Conservation (phyloP, 2,888 invertebrate species). For the Melanostoma mellinum region DNA sequence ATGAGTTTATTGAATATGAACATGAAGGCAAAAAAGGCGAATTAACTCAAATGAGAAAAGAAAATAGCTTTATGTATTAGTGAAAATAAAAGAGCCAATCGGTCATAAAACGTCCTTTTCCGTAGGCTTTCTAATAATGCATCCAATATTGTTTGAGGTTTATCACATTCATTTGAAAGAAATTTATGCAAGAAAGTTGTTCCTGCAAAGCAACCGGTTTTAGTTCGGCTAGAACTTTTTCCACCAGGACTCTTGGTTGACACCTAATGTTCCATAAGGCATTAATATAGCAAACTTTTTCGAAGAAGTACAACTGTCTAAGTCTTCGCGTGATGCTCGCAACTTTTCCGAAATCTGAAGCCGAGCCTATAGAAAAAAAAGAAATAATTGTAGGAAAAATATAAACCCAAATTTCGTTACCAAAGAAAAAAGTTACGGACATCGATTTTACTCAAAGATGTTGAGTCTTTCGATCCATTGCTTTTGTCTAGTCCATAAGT, state of each 20-base stretch:
- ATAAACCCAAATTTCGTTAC: slow-evolving; percentile 68
- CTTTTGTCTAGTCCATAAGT: slow-evolving; percentile 95
- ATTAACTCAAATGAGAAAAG: too few relatives aligned
- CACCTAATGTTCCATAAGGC: slow-evolving; percentile 83
- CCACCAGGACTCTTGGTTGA: slow-evolving; percentile 86
- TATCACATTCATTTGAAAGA: slow-evolving; percentile 91
- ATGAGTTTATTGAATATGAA: too few relatives aligned
- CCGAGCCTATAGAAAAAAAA: slow-evolving; percentile 76
- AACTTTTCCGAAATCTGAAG: slow-evolving; percentile 79
- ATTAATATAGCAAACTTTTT: slow-evolving; percentile 80
- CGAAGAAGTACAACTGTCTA: slow-evolving; percentile 80
- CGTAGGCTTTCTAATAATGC: slow-evolving; percentile 79
- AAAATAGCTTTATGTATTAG: too few relatives aligned
- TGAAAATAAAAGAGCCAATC: too few relatives aligned
- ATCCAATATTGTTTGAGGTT: slow-evolving; percentile 85
- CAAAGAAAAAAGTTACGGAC: slow-evolving; percentile 83
- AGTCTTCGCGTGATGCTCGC: slow-evolving; percentile 81
- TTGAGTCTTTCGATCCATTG: slow-evolving; percentile 91
- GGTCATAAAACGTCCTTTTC: slow-evolving; percentile 59
- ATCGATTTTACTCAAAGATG: slow-evolving; percentile 92
- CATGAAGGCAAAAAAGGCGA: too few relatives aligned
- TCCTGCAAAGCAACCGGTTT: slow-evolving; percentile 96
- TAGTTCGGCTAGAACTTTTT: slow-evolving; percentile 93
- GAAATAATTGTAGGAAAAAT: not conserved
- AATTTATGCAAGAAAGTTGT: slow-evolving; percentile 96